Evolutionary conservation across 2,797 vertebrate species (phyloP).

Genomic region (Hippoglossus hippoglossus): DNA sequence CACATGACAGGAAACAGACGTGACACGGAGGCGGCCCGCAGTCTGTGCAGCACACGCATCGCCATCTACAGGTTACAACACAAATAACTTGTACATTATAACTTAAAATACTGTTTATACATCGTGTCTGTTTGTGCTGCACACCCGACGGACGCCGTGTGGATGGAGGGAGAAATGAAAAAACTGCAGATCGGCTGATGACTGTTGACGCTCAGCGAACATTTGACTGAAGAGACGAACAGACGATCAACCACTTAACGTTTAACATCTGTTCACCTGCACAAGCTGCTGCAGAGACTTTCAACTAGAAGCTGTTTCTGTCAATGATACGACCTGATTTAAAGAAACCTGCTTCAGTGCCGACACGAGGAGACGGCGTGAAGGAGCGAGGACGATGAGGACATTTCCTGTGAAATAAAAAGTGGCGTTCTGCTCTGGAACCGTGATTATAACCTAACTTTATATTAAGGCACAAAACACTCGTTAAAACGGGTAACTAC

Average conservation of each 20-base stretch:
- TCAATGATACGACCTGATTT: too few relatives aligned
- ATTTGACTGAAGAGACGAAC: not conserved
- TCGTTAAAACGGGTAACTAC: slow-evolving; percentile 63
- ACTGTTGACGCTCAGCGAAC: not conserved
- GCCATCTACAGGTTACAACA: slow-evolving; percentile 57
- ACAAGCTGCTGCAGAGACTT: too few relatives aligned
- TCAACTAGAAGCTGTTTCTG: too few relatives aligned
- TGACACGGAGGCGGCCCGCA: slow-evolving; percentile 3
- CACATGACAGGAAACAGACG: not conserved
- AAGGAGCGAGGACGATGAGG: slow-evolving; percentile 2
- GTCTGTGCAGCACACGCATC: slow-evolving; percentile 27
- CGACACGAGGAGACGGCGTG: not conserved
- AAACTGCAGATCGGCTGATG: too few relatives aligned
- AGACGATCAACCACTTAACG: too few relatives aligned
- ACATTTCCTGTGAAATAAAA: slow-evolving; percentile 5
- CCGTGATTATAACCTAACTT: slow-evolving; percentile 55
- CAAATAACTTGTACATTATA: slow-evolving; percentile 93
- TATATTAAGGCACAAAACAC: slow-evolving; percentile 76
- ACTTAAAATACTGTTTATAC: slow-evolving; percentile 98
- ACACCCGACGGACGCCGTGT: slow-evolving; percentile 67
- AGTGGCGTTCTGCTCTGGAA: slow-evolving; percentile 4
- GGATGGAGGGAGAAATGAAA: slow-evolving; percentile 19
- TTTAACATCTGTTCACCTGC: not conserved
- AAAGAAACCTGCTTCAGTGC: too few relatives aligned
- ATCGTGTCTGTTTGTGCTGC: slow-evolving; percentile 88